Base-by-base conservation (phyloP, 2,888 invertebrate species). In the Sphaeridia pumilis region DNA sequence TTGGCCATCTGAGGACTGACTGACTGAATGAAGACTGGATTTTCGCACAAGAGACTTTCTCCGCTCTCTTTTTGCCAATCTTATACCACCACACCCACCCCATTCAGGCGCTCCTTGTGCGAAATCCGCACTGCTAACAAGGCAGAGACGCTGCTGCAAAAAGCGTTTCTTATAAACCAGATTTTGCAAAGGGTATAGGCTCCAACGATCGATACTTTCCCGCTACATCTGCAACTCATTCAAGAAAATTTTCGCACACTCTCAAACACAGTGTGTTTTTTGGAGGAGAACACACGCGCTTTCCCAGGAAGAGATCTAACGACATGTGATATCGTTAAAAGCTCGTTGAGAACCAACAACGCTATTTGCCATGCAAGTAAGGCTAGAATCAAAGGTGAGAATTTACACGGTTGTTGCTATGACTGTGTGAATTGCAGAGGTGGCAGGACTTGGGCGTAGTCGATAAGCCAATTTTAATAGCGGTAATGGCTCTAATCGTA, bases 191-290 rank as follows among this genome's bases (percentile, higher is more conserved):
- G 20, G 12, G 38, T 7, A 38, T 38, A 17, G 17, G 4, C 5
- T 31, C 17, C 20, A 5, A 5, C 38, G 38, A 38, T 38, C 38
- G 38, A 38, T 38, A 38, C 38, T 38, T 38, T 38, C 31, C 38
- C 20, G 17, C 38, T 38, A 38, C 38, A 38, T 38, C 38, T 17
- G 38, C 38, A 38, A 17, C 38, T 38, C 38, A 38, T 38, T 38
- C 38, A 38, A 17, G 38, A 38, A 38, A 17, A 5, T 20, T 31
- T 14, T 31, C 31, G 14, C 14, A 7, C 10, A 14, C 31, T 31
- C 31, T n/a, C n/a, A n/a, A n/a, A n/a, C n/a, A n/a, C n/a, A n/a
- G n/a, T n/a, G n/a, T n/a, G n/a, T n/a, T n/a, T n/a, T n/a, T n/a
- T n/a, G n/a, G n/a, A n/a, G n/a, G n/a, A n/a, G n/a, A n/a, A n/a